These are phyloP conservation scores for Euspilapteryx auroguttella DNA, from an alignment of 2,888 invertebrate genomes.

Conservation along the genomic window DNA sequence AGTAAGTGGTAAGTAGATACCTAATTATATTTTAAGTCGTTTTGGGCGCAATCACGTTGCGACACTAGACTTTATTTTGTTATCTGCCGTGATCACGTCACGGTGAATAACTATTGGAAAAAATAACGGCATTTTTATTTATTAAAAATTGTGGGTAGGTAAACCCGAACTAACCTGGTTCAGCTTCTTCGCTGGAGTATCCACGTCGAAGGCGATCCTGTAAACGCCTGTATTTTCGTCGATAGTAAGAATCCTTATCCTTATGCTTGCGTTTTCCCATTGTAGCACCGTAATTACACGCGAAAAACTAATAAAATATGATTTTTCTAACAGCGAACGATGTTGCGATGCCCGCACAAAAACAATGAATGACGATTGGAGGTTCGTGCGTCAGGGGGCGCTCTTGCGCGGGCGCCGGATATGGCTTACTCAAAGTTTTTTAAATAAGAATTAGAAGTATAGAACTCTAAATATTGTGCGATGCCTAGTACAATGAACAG, in stretches of 20 bases:
- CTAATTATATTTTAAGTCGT: conserved; percentile 2
- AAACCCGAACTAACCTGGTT: no score
- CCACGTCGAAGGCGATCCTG: not conserved
- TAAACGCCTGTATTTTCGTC: not conserved
- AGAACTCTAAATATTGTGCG: no score
- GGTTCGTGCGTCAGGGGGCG: no score
- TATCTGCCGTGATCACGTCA: conserved; percentile 4
- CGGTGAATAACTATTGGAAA: conserved; percentile 2
- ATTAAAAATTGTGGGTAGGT: no score
- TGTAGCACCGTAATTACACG: not conserved
- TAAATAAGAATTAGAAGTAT: no score
- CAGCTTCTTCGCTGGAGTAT: not conserved
- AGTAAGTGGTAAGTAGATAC: no score
- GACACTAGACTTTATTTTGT: conserved; percentile 2
- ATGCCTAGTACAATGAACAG: no score
- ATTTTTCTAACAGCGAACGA: not conserved
- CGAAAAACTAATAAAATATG: no score
- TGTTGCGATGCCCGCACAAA: conserved; percentile 1
- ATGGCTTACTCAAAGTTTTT: no score
- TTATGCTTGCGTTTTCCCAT: not conserved
- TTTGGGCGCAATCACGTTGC: conserved; percentile 4
- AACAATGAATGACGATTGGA: no score
- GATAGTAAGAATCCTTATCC: not conserved
- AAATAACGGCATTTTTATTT: no score
- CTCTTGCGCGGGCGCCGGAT: no score